Conservation (phyloP, 1,140 invertebrate species). For the Heliconius eleuchia region DNA sequence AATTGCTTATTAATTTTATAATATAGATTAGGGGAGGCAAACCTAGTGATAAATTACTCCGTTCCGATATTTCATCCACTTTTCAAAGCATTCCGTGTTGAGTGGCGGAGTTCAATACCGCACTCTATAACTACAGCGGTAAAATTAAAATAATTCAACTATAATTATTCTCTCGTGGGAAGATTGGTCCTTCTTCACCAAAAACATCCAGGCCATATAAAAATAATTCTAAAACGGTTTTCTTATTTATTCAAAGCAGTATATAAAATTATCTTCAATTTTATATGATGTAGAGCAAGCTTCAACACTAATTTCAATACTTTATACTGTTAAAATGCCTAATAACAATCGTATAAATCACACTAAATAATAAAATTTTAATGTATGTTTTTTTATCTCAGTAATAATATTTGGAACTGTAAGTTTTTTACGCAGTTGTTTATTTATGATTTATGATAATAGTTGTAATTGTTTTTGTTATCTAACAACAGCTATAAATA, state of each 20-base stretch:
- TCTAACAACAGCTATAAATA: background rate
- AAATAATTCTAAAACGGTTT: background rate
- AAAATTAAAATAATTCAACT: too few relatives aligned
- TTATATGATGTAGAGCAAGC: background rate
- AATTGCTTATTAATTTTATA: too few relatives aligned
- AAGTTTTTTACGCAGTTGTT: background rate
- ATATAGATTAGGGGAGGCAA: too few relatives aligned
- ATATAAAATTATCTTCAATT: background rate
- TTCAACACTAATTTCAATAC: background rate
- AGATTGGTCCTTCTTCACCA: too few relatives aligned
- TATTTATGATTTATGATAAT: background rate
- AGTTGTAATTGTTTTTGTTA: slow-evolving; percentile 4
- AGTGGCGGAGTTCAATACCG: too few relatives aligned
- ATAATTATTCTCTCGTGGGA: too few relatives aligned
- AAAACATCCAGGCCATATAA: background rate
- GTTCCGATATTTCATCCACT: too few relatives aligned
- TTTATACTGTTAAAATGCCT: background rate
- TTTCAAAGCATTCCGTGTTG: too few relatives aligned
- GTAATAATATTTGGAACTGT: background rate
- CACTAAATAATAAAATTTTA: slow-evolving; percentile 1
- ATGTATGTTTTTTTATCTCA: background rate
- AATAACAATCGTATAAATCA: background rate
- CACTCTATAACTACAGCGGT: too few relatives aligned
- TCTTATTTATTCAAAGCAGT: background rate
- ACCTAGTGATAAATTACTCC: too few relatives aligned